Conservation (phyloP, 2,888 invertebrate species). For the Andricus curvator region DNA sequence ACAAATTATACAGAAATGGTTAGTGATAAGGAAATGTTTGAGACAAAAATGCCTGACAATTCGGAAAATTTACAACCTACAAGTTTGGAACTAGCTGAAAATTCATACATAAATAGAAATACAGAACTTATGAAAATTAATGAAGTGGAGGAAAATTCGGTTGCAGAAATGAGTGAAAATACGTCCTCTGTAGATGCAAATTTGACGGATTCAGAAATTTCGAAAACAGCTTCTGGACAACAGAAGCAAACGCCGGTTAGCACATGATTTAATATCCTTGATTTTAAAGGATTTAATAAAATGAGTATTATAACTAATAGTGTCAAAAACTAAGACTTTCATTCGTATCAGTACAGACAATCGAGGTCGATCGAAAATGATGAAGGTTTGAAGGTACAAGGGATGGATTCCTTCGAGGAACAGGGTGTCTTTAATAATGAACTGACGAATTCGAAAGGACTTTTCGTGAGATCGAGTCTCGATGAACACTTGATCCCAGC, state of each 20-base stretch:
- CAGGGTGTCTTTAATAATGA: constrained; percentile 21
- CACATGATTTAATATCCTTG: not conserved
- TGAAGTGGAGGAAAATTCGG: not conserved
- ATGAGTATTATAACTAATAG: not conserved
- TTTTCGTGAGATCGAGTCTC: not conserved
- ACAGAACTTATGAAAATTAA: not conserved
- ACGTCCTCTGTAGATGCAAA: not conserved
- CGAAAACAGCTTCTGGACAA: not conserved
- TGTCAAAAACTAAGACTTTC: constrained; percentile 22
- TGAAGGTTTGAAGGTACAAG: not conserved
- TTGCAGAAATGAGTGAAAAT: not conserved
- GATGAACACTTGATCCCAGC: not conserved
- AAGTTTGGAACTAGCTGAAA: not conserved
- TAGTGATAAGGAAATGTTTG: not conserved
- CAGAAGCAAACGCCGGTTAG: constrained; percentile 8
- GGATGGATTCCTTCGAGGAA: not conserved
- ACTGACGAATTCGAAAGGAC: not conserved
- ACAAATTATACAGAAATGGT: not conserved
- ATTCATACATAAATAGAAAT: not conserved
- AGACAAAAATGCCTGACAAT: not conserved
- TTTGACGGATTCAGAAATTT: not conserved
- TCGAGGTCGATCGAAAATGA: constrained; percentile 8
- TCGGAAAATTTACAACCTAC: not conserved
- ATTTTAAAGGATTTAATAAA: constrained; percentile 11
- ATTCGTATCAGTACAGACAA: constrained; percentile 38